phyloP scores from a whole-genome alignment of 1,140 invertebrate species.

The Holcopasites calliopsidis region DNA sequence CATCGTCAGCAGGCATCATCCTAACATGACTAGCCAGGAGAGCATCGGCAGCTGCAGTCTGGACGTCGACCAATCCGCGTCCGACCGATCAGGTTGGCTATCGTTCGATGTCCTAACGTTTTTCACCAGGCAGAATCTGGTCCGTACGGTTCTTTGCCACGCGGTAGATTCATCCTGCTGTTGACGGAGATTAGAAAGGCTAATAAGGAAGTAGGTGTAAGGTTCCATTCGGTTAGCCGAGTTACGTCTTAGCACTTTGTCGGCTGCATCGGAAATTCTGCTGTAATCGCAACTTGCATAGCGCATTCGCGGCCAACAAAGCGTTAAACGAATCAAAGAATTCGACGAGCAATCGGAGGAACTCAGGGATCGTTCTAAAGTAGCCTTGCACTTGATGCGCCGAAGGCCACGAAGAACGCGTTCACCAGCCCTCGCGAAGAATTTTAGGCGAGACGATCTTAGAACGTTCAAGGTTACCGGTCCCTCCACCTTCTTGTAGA shows the following conservation, averaged over 20 bases:
- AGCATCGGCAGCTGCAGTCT: constrained; percentile 90
- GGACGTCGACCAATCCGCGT: constrained; percentile 88
- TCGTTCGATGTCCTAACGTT: constrained; percentile 25
- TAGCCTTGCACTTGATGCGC: constrained; percentile 31
- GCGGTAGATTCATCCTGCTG: neutral
- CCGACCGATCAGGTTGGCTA: constrained; percentile 87
- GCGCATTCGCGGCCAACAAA: neutral
- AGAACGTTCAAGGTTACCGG: constrained; percentile 34
- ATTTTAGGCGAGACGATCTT: constrained; percentile 35
- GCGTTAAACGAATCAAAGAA: neutral
- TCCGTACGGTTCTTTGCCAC: neutral
- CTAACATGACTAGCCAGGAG: constrained; percentile 80
- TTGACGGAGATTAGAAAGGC: too few relatives aligned
- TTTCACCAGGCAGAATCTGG: neutral
- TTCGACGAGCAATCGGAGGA: neutral
- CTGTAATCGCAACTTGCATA: neutral
- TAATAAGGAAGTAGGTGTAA: neutral
- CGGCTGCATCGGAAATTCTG: neutral
- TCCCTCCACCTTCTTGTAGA: constrained; percentile 40
- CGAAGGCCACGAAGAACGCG: neutral
- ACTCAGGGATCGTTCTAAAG: neutral
- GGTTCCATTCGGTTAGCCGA: neutral
- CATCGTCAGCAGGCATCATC: constrained; percentile 59
- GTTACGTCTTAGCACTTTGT: neutral
- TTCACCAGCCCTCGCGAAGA: neutral